Evolutionary conservation across 1,140 invertebrate genomes (phyloP).

Genomic region (Zaprionus africanus): DNA sequence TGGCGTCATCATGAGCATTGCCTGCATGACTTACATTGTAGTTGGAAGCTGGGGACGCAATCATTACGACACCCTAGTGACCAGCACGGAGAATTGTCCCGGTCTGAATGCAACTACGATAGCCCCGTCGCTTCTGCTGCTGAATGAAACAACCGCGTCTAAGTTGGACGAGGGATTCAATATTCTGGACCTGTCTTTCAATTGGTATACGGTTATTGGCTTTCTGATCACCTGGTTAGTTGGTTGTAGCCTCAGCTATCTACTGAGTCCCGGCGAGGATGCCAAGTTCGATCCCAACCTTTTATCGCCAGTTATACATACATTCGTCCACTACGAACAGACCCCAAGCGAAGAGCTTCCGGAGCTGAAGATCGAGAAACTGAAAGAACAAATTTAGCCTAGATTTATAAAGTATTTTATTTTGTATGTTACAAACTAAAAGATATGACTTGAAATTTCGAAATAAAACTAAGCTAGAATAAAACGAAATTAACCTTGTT

Average conservation of each 20-base stretch:
- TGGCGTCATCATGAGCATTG: conserved; percentile 88
- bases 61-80: conserved; percentile 83
- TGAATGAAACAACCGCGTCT: conserved; percentile 10
- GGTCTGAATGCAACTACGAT: conserved; percentile 62
- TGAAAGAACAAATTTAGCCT: conserved; percentile 18
- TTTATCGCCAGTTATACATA: conserved; percentile 79
- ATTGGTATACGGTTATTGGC: conserved; percentile 87
- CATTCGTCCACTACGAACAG: conserved; percentile 58
- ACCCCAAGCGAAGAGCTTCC: conserved; percentile 50
- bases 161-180: conserved; percentile 70
- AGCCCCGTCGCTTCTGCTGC: not conserved
- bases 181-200: conserved; percentile 86
- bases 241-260: conserved; percentile 84
- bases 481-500: not conserved
- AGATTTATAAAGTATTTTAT: too few species aligned
- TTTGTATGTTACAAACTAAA: too few species aligned
- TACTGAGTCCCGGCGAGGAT: conserved; percentile 68
- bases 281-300: conserved; percentile 79
- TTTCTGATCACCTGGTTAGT: conserved; percentile 87
- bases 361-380: conserved; percentile 49
- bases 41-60: conserved; percentile 87
- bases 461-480: conserved; percentile 8
- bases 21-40: conserved; percentile 90
- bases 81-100: conserved; percentile 87
- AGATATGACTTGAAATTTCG: not conserved